Evolutionary conservation across 2,797 vertebrate species (phyloP), one percentile per base, ranked within the genome.

Genomic region (Hybognathus amarus): DNA sequence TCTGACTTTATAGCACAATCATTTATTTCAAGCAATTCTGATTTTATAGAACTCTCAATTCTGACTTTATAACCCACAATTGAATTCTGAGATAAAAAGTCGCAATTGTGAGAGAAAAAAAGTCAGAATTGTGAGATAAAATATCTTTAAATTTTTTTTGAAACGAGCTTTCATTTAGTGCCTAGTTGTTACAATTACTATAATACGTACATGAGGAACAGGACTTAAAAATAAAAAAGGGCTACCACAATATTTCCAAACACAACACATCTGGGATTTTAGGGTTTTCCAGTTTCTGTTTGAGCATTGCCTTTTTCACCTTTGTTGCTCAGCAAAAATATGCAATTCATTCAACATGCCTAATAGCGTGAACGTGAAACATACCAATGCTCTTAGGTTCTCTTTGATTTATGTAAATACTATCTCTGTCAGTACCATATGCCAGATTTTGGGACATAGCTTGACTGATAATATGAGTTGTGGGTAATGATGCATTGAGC

Each of bases 401-500:
- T 69, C 77, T 77, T 45, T 45, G 64, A 82, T 83, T 76, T 61
- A 69, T 83, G 50, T 68, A 33, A 47, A 77, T 24, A 77, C 45
- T 64, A 24, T 36, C 13, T 33, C 27, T 47, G 5, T 77, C 74
- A 30, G 47, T 69, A 67, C 24, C 2, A 8, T 11, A 9, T 76
- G 50, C 24, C 81, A 83, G 52, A 69, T 69, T 77, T 77, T 15
- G 36, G 18, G 73, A 83, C 73, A 20, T 33, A 77, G 74, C 64
- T 69, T 77, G 81, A 77, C 47, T 68, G 81, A 77, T 78, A 66
- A 82, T 82, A 75, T 82, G 61, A 83, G 64, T 56, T 61, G 73
- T 47, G 81, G 50, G 63, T 83, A 77, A 77, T 45, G 73, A 77
- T 20, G 64, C 73, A 61, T 83, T 69, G 64, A 77, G 50, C 52